Evolutionary conservation across 2,113 vertebrate species (phyloP).

Genomic region (Corythornis vintsioides): DNA sequence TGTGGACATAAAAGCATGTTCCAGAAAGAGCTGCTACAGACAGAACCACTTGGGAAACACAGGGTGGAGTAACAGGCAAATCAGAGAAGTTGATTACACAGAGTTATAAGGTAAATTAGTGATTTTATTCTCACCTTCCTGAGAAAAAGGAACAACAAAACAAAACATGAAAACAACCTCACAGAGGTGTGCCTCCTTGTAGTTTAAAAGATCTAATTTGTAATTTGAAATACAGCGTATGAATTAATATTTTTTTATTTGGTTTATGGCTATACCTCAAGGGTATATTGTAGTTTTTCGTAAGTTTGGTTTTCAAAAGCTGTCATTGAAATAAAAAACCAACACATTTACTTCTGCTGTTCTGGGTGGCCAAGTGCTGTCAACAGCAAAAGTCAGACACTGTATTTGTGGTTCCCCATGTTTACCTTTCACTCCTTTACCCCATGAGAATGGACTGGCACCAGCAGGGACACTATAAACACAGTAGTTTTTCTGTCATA

Average conservation of each 20-base stretch:
- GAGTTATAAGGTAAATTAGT: background rate
- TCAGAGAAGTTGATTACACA: background rate
- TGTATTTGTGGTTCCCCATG: background rate
- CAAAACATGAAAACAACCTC: background rate
- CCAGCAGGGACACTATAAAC: background rate
- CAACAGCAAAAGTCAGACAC: background rate
- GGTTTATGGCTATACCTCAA: background rate
- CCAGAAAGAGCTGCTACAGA: background rate
- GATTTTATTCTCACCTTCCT: background rate
- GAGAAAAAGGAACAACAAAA: accelerated
- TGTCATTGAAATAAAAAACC: background rate
- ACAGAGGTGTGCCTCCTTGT: background rate
- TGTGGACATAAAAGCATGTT: background rate
- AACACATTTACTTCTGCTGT: background rate
- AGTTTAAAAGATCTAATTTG: background rate
- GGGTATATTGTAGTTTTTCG: background rate
- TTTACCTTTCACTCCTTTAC: background rate
- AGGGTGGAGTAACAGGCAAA: background rate
- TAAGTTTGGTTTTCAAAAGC: background rate
- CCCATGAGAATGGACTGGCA: background rate
- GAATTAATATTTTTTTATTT: background rate
- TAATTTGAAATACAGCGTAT: background rate
- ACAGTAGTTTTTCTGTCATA: background rate
- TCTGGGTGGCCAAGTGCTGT: background rate
- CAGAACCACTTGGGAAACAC: background rate